phyloP scores from a whole-genome alignment of 2,113 vertebrate species.

The Sclerurus mexicanus region DNA sequence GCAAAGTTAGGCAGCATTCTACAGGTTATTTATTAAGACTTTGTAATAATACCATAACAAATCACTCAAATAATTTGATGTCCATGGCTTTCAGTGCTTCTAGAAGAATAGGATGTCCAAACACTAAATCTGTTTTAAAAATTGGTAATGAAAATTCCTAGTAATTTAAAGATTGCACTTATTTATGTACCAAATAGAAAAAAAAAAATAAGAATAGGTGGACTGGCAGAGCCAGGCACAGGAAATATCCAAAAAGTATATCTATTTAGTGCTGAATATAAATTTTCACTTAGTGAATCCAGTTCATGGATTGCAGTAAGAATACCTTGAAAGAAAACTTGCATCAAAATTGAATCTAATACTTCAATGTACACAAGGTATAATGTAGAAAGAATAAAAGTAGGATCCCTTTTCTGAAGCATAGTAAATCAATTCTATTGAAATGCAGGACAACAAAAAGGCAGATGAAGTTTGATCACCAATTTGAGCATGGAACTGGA shows the following conservation, averaged over 20 bases:
- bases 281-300: not conserved
- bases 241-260: not conserved
- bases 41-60: not conserved
- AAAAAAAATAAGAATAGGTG: not conserved
- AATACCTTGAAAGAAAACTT: not conserved
- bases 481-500: not conserved
- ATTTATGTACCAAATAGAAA: not conserved
- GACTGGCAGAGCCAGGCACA: not conserved
- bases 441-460: not conserved
- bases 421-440: not conserved
- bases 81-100: not conserved
- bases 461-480: not conserved
- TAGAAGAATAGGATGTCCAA: not conserved
- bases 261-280: not conserved
- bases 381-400: not conserved
- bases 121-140: not conserved
- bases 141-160: not conserved
- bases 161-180: not conserved
- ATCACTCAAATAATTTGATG: not conserved
- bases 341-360: not conserved
- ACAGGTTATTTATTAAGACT: not conserved
- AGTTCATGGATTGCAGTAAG: not conserved
- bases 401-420: not conserved
- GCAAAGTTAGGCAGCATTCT: not conserved
- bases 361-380: not conserved